Base-by-base conservation (phyloP, 1,140 invertebrate species). In the Micrasema minimum region DNA sequence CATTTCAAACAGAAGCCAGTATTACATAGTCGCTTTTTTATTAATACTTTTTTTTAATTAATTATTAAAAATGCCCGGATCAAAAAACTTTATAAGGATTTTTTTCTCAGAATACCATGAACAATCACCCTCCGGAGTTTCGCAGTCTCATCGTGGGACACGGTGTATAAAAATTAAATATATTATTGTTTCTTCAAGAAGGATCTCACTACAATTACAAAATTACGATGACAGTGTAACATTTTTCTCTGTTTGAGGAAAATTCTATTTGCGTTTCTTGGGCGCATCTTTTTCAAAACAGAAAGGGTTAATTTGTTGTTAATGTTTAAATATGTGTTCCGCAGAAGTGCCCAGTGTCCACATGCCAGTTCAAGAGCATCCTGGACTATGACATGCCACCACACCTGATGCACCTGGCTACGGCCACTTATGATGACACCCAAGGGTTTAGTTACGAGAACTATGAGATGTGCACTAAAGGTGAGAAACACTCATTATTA, bases 341-440 rank as follows among this genome's bases (percentile, higher is more conserved):
- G 0, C 14, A 66, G 62, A 14, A 16, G 14, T 66, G 62, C 18
- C 62, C 62, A 11, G 46, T 51, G 9, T 6, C 16, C 10, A 10
- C 2, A 0, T 66, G 62, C 62, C 37, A 48, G 14, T 50, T 66
- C 14, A 68, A 68, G 41, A 68, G 14, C 18, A 48, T 68, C 6
- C 4, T 57, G 9, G 50, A 26, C 1, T 68, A 46, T 46, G 51
- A 68, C 6, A 41, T 68, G 38, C 66, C 66, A 11, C 41, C 66
- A 0, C 50, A 68, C 22, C 5, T 68, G 12, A 18, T 22, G 11
- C 51, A 57, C 38, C 11, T 68, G n/a, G 65, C 65, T 55, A 0
- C n/a, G 22, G 65, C 31, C 1, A 59, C 22, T 26, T 57, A 41
- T 12, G 43, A 68, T 11, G 23, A 68, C 18, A 22, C 16, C 11